Evolutionary conservation across 2,888 invertebrate genomes (phyloP).

Genomic region (Brachyopa scutellaris): DNA sequence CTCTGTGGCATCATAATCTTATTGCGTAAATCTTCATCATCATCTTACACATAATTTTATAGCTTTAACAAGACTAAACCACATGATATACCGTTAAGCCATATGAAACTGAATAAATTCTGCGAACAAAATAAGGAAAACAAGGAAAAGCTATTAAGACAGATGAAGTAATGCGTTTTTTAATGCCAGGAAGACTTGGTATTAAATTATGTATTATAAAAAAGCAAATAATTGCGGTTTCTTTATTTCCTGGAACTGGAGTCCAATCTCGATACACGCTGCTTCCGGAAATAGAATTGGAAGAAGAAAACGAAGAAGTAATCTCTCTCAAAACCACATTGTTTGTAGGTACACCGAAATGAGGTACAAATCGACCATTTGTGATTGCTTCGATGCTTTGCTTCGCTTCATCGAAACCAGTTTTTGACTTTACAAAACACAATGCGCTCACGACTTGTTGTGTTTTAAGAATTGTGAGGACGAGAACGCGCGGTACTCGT

Average conservation of each 20-base stretch:
- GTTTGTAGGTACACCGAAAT: neutral
- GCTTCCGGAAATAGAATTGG: conserved; percentile 35
- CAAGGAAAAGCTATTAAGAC: too few species aligned
- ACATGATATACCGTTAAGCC: too few species aligned
- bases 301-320: too few species aligned
- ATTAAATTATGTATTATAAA: too few species aligned
- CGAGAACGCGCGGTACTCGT: neutral
- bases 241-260: conserved; percentile 9
- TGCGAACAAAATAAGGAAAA: too few species aligned
- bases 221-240: conserved; percentile 23
- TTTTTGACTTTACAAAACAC: conserved; percentile 55
- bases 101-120: too few species aligned
- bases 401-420: conserved; percentile 56
- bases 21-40: too few species aligned
- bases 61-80: too few species aligned
- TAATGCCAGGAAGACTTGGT: too few species aligned
- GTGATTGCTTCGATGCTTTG: neutral
- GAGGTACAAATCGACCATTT: neutral
- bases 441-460: conserved; percentile 36
- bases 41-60: too few species aligned
- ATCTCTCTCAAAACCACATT: conserved; percentile 13
- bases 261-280: conserved; percentile 4
- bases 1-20: too few species aligned
- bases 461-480: neutral
- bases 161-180: too few species aligned